Conservation (phyloP, 2,113 vertebrate species). For the Urocitellus parryii region DNA sequence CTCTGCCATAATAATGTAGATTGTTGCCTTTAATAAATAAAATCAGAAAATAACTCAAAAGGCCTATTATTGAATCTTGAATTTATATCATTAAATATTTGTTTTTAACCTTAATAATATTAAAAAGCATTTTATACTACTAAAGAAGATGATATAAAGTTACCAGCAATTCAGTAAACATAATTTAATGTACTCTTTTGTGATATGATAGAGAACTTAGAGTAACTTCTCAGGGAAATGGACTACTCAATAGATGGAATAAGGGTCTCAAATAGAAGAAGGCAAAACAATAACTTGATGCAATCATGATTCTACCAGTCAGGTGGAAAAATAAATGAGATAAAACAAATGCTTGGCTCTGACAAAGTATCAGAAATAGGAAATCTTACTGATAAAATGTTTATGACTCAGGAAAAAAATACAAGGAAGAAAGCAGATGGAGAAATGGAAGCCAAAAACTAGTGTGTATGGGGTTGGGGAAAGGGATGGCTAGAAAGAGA, state of each 20-base stretch:
- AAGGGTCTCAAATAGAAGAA: not conserved
- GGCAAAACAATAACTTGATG: not conserved
- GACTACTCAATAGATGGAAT: not conserved
- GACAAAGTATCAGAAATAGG: constrained; percentile 44
- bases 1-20: not conserved
- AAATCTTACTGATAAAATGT: constrained; percentile 71
- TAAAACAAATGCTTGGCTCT: constrained; percentile 36
- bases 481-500: constrained; percentile 54
- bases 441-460: constrained; percentile 68
- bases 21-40: constrained; percentile 12
- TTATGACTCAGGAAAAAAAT: constrained; percentile 73
- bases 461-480: not conserved
- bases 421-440: constrained; percentile 75
- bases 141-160: not conserved
- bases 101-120: constrained; percentile 46
- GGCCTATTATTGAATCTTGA: not conserved
- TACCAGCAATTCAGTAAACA: not conserved
- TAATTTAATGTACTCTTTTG: constrained; percentile 11
- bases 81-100: not conserved
- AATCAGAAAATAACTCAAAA: constrained; percentile 46
- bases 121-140: not conserved
- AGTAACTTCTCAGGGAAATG: not conserved
- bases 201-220: constrained; percentile 3
- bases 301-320: not conserved
- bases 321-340: constrained; percentile 38